Evolutionary conservation across 2,797 vertebrate species (phyloP), one percentile per base, ranked within the genome.

Genomic region (Takifugu ocellatus): DNA sequence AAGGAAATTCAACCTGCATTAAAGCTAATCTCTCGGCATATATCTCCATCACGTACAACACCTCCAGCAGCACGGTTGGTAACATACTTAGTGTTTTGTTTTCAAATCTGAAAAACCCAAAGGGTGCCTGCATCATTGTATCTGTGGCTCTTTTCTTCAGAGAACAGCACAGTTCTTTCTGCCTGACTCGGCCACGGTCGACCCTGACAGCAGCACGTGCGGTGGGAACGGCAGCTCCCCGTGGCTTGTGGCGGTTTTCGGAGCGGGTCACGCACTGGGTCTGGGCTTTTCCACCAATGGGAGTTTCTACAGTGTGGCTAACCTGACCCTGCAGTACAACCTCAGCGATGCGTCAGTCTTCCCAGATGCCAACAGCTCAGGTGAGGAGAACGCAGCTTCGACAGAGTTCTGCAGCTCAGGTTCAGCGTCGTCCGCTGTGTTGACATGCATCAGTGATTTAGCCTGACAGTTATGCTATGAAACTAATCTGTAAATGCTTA

Each of bases 271-370:
- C 27, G 70, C 69, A 0, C 79, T 99, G 56, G 85, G 74, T 4
- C 76, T 98, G 70, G 76, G 54, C 73, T 99, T 99, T 75, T 84
- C 91, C 21, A 91, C 79, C 49, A 72, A 79, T 3, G n/a, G 47
- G 0, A 75, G 62, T 14, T 25, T 59, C 6, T 99, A 98, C 70
- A 46, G 63, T 1, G 90, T 97, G 0, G 74, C 79, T 25, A 85
- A 79, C 63, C 61, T 98, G 66, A 74, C 58, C 3, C 88, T 98
- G 72, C 72, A 45, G 45, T 97, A 94, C 79, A 95, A 97, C 71
- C 84, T 97, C 66, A 93, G 89, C 2, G 96, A 99, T 78, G 11
- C 67, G 3, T 8, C 58, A 1, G 0, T 73, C 26, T 99, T 99
- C 78, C 91, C 88, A 5, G 83, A 81, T 1, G 81, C 95, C 46